These are phyloP conservation scores for Cephus nigrinus DNA, from an alignment of 2,888 invertebrate species.

Conservation along the genomic window DNA sequence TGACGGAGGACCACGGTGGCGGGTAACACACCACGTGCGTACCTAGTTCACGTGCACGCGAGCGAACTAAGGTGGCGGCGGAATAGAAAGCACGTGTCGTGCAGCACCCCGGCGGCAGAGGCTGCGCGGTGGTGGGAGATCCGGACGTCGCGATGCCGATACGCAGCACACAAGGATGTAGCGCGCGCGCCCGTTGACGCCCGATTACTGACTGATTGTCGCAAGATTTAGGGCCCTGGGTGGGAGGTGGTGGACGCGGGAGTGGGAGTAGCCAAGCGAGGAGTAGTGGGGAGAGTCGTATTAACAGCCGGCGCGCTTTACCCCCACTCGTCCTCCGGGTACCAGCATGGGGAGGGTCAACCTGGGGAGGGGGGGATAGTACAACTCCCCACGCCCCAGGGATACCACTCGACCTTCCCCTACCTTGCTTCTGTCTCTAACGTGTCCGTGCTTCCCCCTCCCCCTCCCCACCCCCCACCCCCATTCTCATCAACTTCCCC, in stretches of 20 bases:
- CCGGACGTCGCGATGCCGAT: conserved; percentile 23
- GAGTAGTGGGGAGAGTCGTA: conserved; percentile 23
- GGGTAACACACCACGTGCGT: conserved; percentile 6
- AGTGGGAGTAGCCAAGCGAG: conserved; percentile 1
- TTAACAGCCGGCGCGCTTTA: conserved; percentile 29
- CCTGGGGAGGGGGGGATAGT: no score
- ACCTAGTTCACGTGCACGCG: conserved; percentile 16
- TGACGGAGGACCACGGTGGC: background rate
- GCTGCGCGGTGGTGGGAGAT: conserved; percentile 13
- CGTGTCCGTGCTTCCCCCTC: background rate
- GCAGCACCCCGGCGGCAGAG: conserved; percentile 11
- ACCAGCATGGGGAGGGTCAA: background rate
- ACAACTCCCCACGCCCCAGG: background rate
- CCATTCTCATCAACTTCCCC: background rate
- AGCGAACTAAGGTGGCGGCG: conserved; percentile 15
- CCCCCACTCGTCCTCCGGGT: conserved; percentile 18
- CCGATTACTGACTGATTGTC: conserved; percentile 58
- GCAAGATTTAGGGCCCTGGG: conserved; percentile 53
- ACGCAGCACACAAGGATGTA: conserved; percentile 12
- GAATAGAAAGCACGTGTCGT: conserved; percentile 24
- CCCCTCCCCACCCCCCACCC: no score
- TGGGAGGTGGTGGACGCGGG: conserved; percentile 35
- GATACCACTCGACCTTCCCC: background rate
- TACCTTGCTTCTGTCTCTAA: background rate
- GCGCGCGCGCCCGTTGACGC: conserved; percentile 49